Conservation (phyloP, 2,113 vertebrate genomes). For the Porphyrio hochstetteri region DNA sequence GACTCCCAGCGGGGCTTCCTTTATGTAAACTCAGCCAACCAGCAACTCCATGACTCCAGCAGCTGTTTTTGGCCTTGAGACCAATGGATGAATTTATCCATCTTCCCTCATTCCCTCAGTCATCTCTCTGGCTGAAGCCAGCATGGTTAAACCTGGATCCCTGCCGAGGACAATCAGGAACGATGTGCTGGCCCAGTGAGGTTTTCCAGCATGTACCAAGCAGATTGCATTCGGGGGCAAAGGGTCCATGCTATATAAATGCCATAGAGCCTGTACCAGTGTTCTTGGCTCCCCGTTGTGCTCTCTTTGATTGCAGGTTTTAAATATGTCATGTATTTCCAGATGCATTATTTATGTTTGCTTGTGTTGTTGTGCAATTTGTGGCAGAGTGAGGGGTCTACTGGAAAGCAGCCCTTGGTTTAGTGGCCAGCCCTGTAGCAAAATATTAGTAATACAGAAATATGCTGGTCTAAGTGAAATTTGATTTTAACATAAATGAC, state of each 20-base stretch:
- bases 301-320: slow-evolving; percentile 43
- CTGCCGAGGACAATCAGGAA: slow-evolving; percentile 67
- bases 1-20: slow-evolving; percentile 27
- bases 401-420: slow-evolving; percentile 54
- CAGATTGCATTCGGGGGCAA: slow-evolving; percentile 32
- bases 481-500: slow-evolving; percentile 28
- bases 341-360: slow-evolving; percentile 57
- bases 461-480: slow-evolving; percentile 48
- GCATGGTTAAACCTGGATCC: slow-evolving; percentile 61
- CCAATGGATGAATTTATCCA: slow-evolving; percentile 58
- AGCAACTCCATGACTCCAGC: slow-evolving; percentile 71
- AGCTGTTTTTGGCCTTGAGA: slow-evolving; percentile 72
- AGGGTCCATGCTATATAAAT: slow-evolving; percentile 41
- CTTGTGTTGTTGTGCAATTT: slow-evolving; percentile 74
- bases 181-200: slow-evolving; percentile 23
- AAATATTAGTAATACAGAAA: slow-evolving; percentile 72
- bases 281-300: not conserved
- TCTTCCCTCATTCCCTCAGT: slow-evolving; percentile 61
- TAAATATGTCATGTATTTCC: slow-evolving; percentile 19
- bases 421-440: slow-evolving; percentile 42
- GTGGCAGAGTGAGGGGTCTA: slow-evolving; percentile 49
- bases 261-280: not conserved
- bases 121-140: slow-evolving; percentile 46
- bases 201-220: slow-evolving; percentile 52
- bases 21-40: slow-evolving; percentile 66